Evolutionary conservation across 2,797 vertebrate genomes (phyloP).

Genomic region (Antrozous pallidus): DNA sequence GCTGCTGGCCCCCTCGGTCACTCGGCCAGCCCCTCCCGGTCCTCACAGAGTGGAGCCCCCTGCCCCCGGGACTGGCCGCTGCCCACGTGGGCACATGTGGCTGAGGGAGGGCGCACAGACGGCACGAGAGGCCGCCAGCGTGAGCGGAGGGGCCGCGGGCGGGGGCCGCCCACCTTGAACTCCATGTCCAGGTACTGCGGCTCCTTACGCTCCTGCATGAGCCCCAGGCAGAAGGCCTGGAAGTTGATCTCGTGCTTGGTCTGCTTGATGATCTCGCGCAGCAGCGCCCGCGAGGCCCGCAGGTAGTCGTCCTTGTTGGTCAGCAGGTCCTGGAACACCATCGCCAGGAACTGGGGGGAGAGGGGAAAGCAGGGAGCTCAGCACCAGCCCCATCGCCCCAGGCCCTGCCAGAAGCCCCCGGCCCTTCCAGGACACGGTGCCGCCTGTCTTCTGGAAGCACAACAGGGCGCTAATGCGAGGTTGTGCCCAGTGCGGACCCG

Average conservation of each 20-base stretch:
- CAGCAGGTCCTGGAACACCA: constrained; percentile 98
- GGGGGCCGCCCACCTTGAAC: constrained; percentile 88
- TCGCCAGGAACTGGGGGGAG: constrained; percentile 91
- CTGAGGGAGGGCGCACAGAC: fast-evolving
- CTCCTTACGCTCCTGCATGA: constrained; percentile 98
- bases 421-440: fast-evolving
- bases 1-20: fast-evolving
- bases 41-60: fast-evolving
- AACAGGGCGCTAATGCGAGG: fast-evolving
- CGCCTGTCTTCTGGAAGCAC: fast-evolving
- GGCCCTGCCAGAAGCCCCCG: neutral
- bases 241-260: constrained; percentile 99
- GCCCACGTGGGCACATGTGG: fast-evolving
- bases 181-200: constrained; percentile 94
- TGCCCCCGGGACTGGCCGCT: fast-evolving
- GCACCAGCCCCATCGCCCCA: fast-evolving
- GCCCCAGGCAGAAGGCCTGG: constrained; percentile 96
- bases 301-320: constrained; percentile 98
- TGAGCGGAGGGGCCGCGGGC: too few species aligned
- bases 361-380: neutral
- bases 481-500: neutral
- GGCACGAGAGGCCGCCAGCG: too few species aligned
- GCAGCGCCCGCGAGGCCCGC: constrained; percentile 92
- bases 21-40: neutral
- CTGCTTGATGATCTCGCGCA: constrained; percentile 98